These are phyloP conservation scores for Andrena fulva DNA, from an alignment of 2,888 invertebrate genomes.

Conservation along the genomic window DNA sequence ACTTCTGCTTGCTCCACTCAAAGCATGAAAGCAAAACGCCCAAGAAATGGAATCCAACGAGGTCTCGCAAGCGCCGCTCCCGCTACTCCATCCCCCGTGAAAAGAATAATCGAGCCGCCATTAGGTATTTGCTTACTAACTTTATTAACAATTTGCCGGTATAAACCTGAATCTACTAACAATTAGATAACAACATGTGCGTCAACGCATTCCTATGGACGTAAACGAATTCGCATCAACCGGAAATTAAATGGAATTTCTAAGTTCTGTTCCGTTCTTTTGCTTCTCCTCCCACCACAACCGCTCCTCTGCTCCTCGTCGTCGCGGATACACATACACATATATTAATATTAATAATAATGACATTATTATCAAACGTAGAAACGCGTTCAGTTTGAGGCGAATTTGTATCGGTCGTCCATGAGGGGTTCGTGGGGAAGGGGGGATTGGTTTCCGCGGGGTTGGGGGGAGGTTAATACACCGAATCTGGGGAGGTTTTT, in stretches of 20 bases:
- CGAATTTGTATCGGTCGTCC: conserved; percentile 53
- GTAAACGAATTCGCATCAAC: conserved; percentile 57
- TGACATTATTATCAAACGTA: conserved; percentile 24
- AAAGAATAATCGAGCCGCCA: conserved; percentile 2
- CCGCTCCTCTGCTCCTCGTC: background rate
- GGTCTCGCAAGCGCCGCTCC: too few species aligned
- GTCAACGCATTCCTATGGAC: conserved; percentile 58
- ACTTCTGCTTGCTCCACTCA: too few species aligned
- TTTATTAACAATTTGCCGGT: conserved; percentile 62
- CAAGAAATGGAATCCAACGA: too few species aligned
- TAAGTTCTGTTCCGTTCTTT: background rate
- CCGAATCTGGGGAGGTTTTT: conserved; percentile 35
- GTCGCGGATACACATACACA: background rate
- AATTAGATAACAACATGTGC: conserved; percentile 63
- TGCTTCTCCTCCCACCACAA: background rate
- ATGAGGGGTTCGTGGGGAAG: conserved; percentile 5
- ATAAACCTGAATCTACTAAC: conserved; percentile 62
- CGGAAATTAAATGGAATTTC: conserved; percentile 45
- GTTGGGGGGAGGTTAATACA: conserved; percentile 20
- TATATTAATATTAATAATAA: conserved; percentile 6
- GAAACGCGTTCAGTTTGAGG: conserved; percentile 39
- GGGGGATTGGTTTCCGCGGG: background rate
- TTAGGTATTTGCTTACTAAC: conserved; percentile 53
- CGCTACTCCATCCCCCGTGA: background rate
- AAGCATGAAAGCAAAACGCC: too few species aligned